Base-by-base conservation (phyloP, 2,888 invertebrate species). In the Odontothrips loti region DNA sequence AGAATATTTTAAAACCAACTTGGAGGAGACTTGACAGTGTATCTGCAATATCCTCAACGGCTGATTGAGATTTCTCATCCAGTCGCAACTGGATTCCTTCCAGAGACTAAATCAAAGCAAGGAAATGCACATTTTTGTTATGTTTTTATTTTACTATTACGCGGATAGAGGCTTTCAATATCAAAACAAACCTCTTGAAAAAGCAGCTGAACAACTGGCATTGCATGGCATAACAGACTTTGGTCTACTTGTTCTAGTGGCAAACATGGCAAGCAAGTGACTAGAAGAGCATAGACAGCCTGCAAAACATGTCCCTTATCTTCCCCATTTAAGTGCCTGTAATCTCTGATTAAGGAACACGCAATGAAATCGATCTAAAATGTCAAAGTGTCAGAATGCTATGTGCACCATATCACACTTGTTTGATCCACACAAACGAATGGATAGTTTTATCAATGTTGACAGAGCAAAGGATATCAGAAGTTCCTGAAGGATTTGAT, bases 301-400 rank as follows among this genome's bases (percentile, higher is more conserved):
- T 75, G 68, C 10, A 75, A 75, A 23, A 75, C 68, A 23, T 75
- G 68, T 23, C 68, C 68, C 12, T 75, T 75, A 27, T 75, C 68
- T 9, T 75, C 68, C 12, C 11, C 27, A 75, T 27, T 27, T 1
- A 75, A 12, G 27, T 75, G 68, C 27, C 68, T 75, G 68, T 75
- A 27, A 11, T 23, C 10, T 12, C n/a, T 17, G 6, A n/a, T 17
- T 58, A 58, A 58, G 58, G 58, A 58, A 20, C 17, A 43, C 34
- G 6, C 34, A 43, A 43, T 43, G 34, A 43, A 58, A 58, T 58
- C 15, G 15, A 20, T 20, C 20, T 58, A 6, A 15, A 27, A 75
- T 27, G 27, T 11, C 27, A 27, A 75, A 27, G 15, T 75, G 12
- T 27, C 23, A 75, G 12, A 10, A n/a, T 11, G n/a, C 23, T 68